Evolutionary conservation across 2,888 invertebrate genomes (phyloP).

Genomic region (Adelphocoris suturalis): DNA sequence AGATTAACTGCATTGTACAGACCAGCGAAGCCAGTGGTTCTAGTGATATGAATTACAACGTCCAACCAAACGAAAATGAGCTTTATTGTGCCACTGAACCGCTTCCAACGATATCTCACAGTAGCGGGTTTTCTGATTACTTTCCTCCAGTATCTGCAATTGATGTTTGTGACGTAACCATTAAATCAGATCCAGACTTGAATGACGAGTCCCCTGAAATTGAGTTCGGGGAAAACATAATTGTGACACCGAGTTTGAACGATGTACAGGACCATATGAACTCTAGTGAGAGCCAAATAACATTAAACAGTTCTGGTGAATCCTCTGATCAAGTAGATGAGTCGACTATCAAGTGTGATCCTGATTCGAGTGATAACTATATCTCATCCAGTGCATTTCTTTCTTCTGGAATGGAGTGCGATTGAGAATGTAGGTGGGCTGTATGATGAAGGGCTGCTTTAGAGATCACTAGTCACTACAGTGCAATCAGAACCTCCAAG

Average conservation of each 20-base stretch:
- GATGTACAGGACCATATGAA: neutral
- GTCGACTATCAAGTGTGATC: neutral
- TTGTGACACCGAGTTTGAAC: neutral
- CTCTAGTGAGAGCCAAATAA: neutral
- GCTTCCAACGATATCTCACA: too few species aligned
- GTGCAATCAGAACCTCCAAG: too few species aligned
- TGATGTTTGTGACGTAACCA: neutral
- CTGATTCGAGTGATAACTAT: neutral
- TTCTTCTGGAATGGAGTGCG: neutral
- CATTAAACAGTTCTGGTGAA: neutral
- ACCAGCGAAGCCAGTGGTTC: neutral
- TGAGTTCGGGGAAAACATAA: neutral
- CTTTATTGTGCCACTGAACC: too few species aligned
- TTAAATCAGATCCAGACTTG: neutral
- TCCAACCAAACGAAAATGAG: too few species aligned
- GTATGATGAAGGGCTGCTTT: too few species aligned
- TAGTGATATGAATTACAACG: neutral
- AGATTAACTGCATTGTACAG: neutral
- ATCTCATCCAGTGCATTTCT: too few species aligned
- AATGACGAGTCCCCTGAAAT: neutral
- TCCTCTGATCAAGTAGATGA: neutral
- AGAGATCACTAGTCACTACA: too few species aligned
- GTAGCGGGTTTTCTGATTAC: too few species aligned
- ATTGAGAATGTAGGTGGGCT: too few species aligned
- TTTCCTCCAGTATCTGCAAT: neutral